Base-by-base conservation (phyloP, 2,113 vertebrate genomes). In the Girardinichthys multiradiatus region DNA sequence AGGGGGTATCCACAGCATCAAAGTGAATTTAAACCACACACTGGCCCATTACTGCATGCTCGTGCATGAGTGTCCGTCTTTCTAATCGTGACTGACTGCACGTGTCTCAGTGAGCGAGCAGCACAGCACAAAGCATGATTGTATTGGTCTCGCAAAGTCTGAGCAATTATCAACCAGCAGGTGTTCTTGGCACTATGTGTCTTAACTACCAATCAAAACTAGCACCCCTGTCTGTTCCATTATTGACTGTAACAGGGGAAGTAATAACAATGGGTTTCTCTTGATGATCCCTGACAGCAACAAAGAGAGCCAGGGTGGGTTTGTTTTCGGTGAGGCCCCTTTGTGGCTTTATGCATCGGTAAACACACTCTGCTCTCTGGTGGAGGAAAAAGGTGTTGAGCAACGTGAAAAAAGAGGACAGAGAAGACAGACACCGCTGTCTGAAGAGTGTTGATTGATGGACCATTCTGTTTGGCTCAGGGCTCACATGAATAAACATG, bases 11-110 rank as follows among this genome's bases (percentile, higher is more conserved):
- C 76, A 74, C 60, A 33, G 65, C 86, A 89, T 90, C 90, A 90
- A 90, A 92, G 87, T 83, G 57, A 89, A 87, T 86, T 84, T 79
- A 83, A 86, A 86, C 76, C 82, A 66, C 89, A 82, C 83, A 86
- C 72, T 76, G 68, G 81, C 68, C 84, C 81, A 88, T 92, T 89
- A 86, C 26, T 9, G 57, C 39, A 62, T 69, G 57, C 33, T 21
- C 61, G 26, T 74, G 17, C 54, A 35, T 79, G 59, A 54, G 70
- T 58, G 62, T 74, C 58, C 72, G 29, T 54, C 33, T 67, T 59
- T 42, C 62, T 74, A 81, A 77, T 70, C 60, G 59, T 12, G 13
- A 63, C 62, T 70, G 45, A 69, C 80, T 78, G 42, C 64, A 76
- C 27, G 42, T 17, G 64, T 64, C 60, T 48, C 45, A 54, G 45